Percentiles rank a stretch among this genome's conserved stretches.
These are phyloP conservation scores for Brachymystax lenok DNA, from an alignment of 2,797 vertebrate species.

Conservation along the genomic window DNA sequence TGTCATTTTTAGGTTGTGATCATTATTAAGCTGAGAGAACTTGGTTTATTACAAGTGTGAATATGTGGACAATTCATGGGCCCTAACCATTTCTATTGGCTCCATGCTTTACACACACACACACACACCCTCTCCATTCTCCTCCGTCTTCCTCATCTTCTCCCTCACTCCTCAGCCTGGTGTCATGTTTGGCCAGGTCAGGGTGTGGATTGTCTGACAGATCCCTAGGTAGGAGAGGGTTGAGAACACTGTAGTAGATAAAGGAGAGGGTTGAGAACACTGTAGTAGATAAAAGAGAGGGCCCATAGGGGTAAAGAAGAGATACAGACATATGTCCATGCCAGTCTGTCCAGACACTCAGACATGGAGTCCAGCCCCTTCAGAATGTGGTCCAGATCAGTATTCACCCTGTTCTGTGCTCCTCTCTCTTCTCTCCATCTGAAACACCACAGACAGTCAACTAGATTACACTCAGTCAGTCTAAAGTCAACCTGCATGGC, in stretches of 20 bases:
- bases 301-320: too few relatives aligned
- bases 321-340: slow-evolving; percentile 52
- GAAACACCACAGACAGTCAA: slow-evolving; percentile 25
- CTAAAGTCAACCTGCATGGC: neutral
- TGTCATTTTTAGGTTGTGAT: neutral
- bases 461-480: neutral
- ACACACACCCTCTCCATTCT: too few relatives aligned
- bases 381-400: slow-evolving; percentile 62
- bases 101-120: neutral
- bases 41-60: too few relatives aligned
- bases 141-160: neutral
- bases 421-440: slow-evolving; percentile 68
- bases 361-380: slow-evolving; percentile 65
- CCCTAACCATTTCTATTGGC: neutral
- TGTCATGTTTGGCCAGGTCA: slow-evolving; percentile 13
- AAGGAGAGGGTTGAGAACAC: too few relatives aligned
- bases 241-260: too few relatives aligned
- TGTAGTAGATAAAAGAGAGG: too few relatives aligned
- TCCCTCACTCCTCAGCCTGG: slow-evolving; percentile 10
- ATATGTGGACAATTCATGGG: neutral
- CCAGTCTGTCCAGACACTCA: slow-evolving; percentile 61
- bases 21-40: neutral
- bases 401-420: slow-evolving; percentile 1
- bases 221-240: too few relatives aligned
- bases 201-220: too few relatives aligned